A percentile compares a stretch with the other conserved stretches of the same genome.
These are phyloP conservation scores for Rhea americana DNA, from an alignment of 2,113 vertebrate species.

Conservation along the genomic window DNA sequence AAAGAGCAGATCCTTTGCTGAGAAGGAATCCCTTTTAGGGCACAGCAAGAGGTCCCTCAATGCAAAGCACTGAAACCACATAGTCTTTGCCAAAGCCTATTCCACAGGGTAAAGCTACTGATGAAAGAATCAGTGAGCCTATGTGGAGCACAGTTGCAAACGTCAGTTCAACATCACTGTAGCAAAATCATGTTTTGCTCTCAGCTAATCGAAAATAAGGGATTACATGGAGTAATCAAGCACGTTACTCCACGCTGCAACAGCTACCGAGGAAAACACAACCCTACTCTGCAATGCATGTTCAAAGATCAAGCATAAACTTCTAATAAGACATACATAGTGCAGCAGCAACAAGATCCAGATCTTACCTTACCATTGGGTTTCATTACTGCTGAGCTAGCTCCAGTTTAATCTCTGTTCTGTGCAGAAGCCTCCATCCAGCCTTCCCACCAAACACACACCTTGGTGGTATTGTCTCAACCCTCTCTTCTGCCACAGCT, in stretches of 20 bases:
- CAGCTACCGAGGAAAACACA: neutral
- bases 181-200: neutral
- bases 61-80: neutral
- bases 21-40: neutral
- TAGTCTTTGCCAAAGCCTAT: neutral
- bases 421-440: neutral
- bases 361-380: neutral
- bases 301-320: neutral
- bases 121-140: neutral
- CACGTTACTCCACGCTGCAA: neutral
- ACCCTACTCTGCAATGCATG: rapidly evolving
- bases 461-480: neutral
- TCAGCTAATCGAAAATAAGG: neutral
- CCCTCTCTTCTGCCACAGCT: rapidly evolving
- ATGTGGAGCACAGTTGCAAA: neutral
- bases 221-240: neutral
- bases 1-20: neutral
- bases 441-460: neutral
- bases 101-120: neutral
- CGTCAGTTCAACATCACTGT: neutral
- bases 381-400: neutral
- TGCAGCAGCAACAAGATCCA: neutral
- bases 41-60: neutral
- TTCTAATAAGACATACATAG: neutral
- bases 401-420: neutral